Evolutionary conservation across 2,113 vertebrate genomes (phyloP).

Genomic region (Neolamprologus cancellatus): DNA sequence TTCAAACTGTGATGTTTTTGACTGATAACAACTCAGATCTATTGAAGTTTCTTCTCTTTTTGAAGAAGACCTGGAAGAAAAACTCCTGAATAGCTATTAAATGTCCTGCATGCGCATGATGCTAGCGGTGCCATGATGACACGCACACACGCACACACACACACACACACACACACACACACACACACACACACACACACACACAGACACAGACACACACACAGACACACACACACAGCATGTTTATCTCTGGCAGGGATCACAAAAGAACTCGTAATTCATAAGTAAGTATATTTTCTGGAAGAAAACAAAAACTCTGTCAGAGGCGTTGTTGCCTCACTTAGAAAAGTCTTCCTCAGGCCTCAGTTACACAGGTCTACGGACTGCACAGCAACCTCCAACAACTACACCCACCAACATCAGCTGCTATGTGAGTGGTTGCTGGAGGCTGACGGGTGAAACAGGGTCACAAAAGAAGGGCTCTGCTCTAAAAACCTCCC

Average conservation of each 20-base stretch:
- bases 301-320: not conserved
- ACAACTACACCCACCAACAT: not conserved
- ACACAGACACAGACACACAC: too few relatives aligned
- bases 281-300: not conserved
- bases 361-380: not conserved
- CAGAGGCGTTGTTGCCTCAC: not conserved
- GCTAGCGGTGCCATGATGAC: not conserved
- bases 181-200: not conserved
- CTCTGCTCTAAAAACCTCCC: not conserved
- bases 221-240: accelerated
- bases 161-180: accelerated
- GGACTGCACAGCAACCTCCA: not conserved
- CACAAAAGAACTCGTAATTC: not conserved
- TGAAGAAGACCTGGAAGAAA: not conserved
- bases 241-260: not conserved
- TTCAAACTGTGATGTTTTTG: not conserved
- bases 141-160: accelerated
- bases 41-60: not conserved
- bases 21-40: not conserved
- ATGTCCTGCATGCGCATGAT: not conserved
- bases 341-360: not conserved
- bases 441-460: not conserved
- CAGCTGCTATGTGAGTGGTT: not conserved
- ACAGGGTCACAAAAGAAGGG: not conserved
- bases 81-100: not conserved